A percentile compares a stretch with the other conserved stretches of the same genome.
Evolutionary conservation across 2,888 invertebrate species (phyloP).

Genomic region (Ectemnius continuus): DNA sequence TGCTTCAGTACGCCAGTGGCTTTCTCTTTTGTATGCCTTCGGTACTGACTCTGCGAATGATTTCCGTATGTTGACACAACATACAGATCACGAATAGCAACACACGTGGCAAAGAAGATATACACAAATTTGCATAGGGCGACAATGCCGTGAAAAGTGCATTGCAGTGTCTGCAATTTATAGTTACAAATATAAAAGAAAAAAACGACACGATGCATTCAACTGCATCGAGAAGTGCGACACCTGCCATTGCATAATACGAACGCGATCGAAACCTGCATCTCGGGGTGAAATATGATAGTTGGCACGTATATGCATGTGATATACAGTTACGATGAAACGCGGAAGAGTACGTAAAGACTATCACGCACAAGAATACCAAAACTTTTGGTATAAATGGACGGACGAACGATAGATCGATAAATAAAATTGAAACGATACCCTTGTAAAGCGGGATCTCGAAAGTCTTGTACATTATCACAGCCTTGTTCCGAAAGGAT

Average conservation of each 20-base stretch:
- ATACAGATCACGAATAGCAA: background rate
- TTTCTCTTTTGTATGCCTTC: slow-evolving; percentile 30
- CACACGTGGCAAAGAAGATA: background rate
- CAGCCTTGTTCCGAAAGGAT: slow-evolving; percentile 55
- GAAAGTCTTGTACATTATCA: slow-evolving; percentile 61
- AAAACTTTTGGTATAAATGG: slow-evolving; percentile 36
- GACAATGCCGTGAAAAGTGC: no score
- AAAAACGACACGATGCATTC: no score
- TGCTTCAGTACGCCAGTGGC: background rate
- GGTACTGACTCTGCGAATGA: slow-evolving; percentile 10
- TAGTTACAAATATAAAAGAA: no score
- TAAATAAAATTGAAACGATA: slow-evolving; percentile 25
- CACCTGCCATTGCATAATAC: background rate
- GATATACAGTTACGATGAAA: slow-evolving; percentile 34
- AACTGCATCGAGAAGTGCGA: background rate
- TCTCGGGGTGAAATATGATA: slow-evolving; percentile 19
- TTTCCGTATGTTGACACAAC: slow-evolving; percentile 2
- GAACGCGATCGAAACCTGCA: slow-evolving; percentile 6
- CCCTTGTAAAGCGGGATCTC: slow-evolving; percentile 23
- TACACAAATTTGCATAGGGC: no score
- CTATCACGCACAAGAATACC: slow-evolving; percentile 39
- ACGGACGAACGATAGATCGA: slow-evolving; percentile 45
- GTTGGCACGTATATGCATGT: slow-evolving; percentile 27
- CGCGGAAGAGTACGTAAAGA: slow-evolving; percentile 30
- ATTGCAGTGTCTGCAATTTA: no score